Percentiles rank a stretch among this genome's conserved stretches.
phyloP scores from a whole-genome alignment of 2,797 vertebrate species.

The Pseudocheirus occidentalis region DNA sequence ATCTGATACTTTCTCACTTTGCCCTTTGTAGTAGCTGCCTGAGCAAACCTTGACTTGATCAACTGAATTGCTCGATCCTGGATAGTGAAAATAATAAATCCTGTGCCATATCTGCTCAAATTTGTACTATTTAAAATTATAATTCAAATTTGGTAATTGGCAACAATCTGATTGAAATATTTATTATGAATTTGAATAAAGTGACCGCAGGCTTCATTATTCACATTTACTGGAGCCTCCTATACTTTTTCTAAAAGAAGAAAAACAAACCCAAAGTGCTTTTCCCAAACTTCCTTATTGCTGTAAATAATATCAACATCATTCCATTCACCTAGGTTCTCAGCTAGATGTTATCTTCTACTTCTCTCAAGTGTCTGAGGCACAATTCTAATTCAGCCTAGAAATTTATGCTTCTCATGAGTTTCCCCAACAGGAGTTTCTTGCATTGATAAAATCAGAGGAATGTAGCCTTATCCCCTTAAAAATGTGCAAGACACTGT shows the following conservation, averaged over 20 bases:
- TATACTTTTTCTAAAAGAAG: not conserved
- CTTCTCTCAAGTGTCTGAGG: not conserved
- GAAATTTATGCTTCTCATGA: not conserved
- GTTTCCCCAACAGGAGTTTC: not conserved
- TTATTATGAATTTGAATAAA: not conserved
- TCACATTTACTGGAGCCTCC: not conserved
- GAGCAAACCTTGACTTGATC: not conserved
- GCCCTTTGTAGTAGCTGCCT: not conserved
- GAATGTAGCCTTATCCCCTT: not conserved
- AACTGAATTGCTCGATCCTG: not conserved
- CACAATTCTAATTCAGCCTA: not conserved
- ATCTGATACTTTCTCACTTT: not conserved
- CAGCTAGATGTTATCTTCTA: not conserved
- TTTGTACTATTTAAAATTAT: not conserved
- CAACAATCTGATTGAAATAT: not conserved
- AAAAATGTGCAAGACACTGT: not conserved
- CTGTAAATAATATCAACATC: not conserved
- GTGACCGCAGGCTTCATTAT: not conserved
- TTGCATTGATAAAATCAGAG: not conserved
- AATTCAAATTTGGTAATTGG: not conserved
- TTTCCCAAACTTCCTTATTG: not conserved
- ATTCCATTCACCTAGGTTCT: not conserved
- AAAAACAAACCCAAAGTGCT: not conserved
- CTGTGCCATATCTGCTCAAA: not conserved
- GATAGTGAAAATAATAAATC: not conserved